Evolutionary conservation across 2,797 vertebrate genomes (phyloP).

Genomic region (Phyllotis vaccarum): DNA sequence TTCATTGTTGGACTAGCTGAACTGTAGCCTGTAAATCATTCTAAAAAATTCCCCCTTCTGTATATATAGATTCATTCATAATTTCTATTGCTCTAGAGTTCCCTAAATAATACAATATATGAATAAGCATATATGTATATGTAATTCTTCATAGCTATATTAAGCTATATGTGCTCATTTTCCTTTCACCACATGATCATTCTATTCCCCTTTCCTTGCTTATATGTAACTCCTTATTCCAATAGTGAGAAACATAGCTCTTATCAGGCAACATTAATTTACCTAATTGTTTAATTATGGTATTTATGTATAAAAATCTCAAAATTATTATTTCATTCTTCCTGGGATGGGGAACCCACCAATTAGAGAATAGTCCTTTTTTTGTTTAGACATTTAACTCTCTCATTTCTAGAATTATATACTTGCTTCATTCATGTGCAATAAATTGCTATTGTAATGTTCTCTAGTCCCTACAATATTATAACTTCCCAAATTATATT

Average conservation of each 20-base stretch:
- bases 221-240: not conserved
- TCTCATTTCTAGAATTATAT: conserved; percentile 66
- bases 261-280: not conserved
- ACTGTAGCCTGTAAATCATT: not conserved
- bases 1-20: not conserved
- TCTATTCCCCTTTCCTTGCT: conserved; percentile 15
- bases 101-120: too few relatives aligned
- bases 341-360: not conserved
- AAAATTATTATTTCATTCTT: not conserved
- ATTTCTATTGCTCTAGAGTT: not conserved
- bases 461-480: not conserved
- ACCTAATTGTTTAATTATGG: conserved; percentile 34
- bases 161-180: conserved; percentile 13
- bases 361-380: conserved; percentile 11
- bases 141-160: not conserved
- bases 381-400: conserved; percentile 36
- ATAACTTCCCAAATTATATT: conserved; percentile 27
- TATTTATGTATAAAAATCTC: not conserved
- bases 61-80: not conserved
- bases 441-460: conserved; percentile 43
- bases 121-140: conserved; percentile 15
- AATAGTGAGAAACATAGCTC: conserved; percentile 43
- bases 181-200: conserved; percentile 27
- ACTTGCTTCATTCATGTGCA: conserved; percentile 23
- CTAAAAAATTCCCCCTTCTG: not conserved